Evolutionary conservation across 2,888 invertebrate species (phyloP).

Genomic region (Cephus pulcher): DNA sequence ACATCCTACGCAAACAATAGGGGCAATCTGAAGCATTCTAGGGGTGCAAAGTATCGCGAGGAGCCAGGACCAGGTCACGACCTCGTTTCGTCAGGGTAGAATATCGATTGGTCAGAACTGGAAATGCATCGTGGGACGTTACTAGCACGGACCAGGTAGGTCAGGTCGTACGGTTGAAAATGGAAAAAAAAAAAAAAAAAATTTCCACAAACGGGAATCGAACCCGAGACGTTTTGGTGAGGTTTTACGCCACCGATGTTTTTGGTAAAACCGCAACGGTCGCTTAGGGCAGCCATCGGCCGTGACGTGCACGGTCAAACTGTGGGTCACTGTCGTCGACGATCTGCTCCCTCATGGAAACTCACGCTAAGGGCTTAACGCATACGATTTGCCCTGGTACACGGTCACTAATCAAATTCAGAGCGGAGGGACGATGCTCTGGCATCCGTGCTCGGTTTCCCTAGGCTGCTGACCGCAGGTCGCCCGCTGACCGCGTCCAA

Average conservation of each 20-base stretch:
- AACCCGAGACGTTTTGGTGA: not conserved
- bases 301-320: not conserved
- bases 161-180: not conserved
- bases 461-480: conserved; percentile 12
- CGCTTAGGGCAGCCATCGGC: not conserved
- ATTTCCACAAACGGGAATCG: not conserved
- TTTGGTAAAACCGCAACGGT: not conserved
- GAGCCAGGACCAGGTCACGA: not conserved
- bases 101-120: not conserved
- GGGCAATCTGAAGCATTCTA: not conserved
- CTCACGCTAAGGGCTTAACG: conserved; percentile 17
- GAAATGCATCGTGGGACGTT: not conserved
- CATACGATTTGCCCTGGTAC: conserved; percentile 3
- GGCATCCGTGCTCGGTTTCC: conserved; percentile 41
- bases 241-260: not conserved
- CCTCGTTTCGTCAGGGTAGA: not conserved
- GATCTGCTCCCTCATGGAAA: conserved; percentile 12
- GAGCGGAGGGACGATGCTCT: conserved; percentile 25
- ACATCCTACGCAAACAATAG: not conserved
- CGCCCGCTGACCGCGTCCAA: not conserved
- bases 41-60: not conserved
- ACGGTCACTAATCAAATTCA: conserved; percentile 44
- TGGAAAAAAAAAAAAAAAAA: not conserved
- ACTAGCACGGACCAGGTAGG: not conserved
- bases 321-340: not conserved